Evolutionary conservation across 2,797 vertebrate species (phyloP).

Genomic region (Coregonus suidteri): DNA sequence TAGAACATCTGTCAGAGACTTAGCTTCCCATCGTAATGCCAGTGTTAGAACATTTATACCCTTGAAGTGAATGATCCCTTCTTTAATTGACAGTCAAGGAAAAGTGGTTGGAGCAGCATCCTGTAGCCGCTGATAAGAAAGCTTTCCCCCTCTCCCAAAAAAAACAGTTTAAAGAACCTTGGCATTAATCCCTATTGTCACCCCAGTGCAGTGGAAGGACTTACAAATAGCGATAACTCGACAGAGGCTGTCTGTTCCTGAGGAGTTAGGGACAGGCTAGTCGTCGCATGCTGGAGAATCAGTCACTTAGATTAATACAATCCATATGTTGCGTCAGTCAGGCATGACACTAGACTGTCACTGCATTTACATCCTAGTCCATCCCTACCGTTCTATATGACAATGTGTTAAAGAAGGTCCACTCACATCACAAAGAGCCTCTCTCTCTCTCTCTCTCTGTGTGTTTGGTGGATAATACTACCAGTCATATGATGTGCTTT

Average conservation of each 20-base stretch:
- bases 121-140: slow-evolving; percentile 78
- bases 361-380: slow-evolving; percentile 70
- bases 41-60: slow-evolving; percentile 86
- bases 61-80: slow-evolving; percentile 86
- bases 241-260: slow-evolving; percentile 74
- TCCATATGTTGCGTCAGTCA: slow-evolving; percentile 75
- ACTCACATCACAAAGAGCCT: slow-evolving; percentile 35
- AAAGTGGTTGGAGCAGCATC: slow-evolving; percentile 76
- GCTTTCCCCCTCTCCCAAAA: slow-evolving; percentile 42
- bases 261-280: slow-evolving; percentile 72
- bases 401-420: slow-evolving; percentile 63
- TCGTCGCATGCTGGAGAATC: slow-evolving; percentile 63
- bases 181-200: slow-evolving; percentile 84
- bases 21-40: slow-evolving; percentile 82
- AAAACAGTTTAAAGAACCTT: slow-evolving; percentile 78
- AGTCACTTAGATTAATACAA: slow-evolving; percentile 80
- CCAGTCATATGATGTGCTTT: not conserved
- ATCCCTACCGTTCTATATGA: slow-evolving; percentile 66
- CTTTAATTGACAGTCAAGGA: slow-evolving; percentile 85
- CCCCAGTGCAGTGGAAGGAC: slow-evolving; percentile 76
- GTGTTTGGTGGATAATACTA: slow-evolving; percentile 72
- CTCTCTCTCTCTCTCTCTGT: slow-evolving; percentile 40
- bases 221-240: slow-evolving; percentile 80
- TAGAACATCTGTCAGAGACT: slow-evolving; percentile 84
- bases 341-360: slow-evolving; percentile 72